Conservation (phyloP, 2,797 vertebrate genomes). For the Squalus acanthias region DNA sequence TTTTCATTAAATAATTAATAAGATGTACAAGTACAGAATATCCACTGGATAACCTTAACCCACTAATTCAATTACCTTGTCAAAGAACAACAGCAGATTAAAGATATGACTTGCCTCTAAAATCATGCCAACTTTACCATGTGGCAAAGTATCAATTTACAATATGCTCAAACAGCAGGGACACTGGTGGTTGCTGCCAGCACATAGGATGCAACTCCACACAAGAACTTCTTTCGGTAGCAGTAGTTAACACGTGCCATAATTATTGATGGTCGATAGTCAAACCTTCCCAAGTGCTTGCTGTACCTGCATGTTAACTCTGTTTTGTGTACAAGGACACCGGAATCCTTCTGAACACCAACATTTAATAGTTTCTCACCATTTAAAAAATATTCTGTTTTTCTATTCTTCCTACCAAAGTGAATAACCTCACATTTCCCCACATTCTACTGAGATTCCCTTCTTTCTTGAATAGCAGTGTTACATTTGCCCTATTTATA, state of each 20-base stretch:
- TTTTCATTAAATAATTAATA: background rate
- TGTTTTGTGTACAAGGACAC: too few relatives aligned
- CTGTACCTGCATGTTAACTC: too few relatives aligned
- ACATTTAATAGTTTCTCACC: too few relatives aligned
- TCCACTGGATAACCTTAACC: background rate
- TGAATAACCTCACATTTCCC: too few relatives aligned
- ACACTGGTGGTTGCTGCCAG: background rate
- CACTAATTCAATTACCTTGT: background rate
- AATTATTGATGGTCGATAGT: background rate
- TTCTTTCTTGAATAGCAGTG: background rate
- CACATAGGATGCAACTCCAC: background rate
- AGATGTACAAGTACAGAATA: background rate
- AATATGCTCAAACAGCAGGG: background rate
- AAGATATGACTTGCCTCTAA: background rate
- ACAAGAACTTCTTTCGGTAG: background rate
- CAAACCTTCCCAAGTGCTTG: too few relatives aligned
- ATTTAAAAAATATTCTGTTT: too few relatives aligned
- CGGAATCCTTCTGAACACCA: too few relatives aligned
- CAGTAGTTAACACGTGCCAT: background rate
- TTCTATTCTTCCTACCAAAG: too few relatives aligned
- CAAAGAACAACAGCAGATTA: background rate
- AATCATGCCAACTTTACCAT: background rate
- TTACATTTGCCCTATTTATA: background rate
- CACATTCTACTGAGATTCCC: too few relatives aligned
- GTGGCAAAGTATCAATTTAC: background rate